Evolutionary conservation across 2,888 invertebrate species (phyloP).

Genomic region (Petrophora chlorosata): DNA sequence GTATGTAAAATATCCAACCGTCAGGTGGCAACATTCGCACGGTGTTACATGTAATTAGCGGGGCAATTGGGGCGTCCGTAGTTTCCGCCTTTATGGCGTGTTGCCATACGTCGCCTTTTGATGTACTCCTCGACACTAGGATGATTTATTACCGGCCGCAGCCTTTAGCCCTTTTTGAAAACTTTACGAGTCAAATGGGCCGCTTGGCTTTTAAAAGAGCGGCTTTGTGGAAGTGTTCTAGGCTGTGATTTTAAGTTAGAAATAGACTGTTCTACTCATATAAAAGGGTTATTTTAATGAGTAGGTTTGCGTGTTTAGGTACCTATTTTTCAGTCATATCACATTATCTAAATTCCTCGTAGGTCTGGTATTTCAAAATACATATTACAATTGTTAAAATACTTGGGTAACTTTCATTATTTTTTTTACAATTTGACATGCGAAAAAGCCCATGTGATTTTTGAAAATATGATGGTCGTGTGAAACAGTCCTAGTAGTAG

Average conservation of each 20-base stretch:
- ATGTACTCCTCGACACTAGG: slow-evolving; percentile 50
- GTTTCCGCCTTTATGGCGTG: slow-evolving; percentile 45
- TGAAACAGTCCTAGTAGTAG: too few relatives aligned
- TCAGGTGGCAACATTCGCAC: slow-evolving; percentile 37
- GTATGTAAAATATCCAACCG: slow-evolving; percentile 11
- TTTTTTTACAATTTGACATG: too few relatives aligned
- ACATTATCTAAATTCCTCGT: not conserved
- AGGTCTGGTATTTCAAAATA: not conserved
- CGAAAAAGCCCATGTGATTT: too few relatives aligned
- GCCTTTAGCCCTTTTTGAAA: slow-evolving; percentile 22
- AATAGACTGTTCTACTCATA: not conserved
- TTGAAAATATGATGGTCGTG: too few relatives aligned
- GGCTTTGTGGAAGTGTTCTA: not conserved
- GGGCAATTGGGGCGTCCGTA: slow-evolving; percentile 50
- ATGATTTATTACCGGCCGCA: slow-evolving; percentile 52
- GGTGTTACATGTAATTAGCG: slow-evolving; percentile 54
- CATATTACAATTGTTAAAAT: too few relatives aligned
- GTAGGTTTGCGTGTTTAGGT: not conserved
- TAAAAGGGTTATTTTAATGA: too few relatives aligned
- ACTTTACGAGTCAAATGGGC: slow-evolving; percentile 4
- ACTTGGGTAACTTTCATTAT: too few relatives aligned
- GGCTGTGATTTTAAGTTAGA: not conserved
- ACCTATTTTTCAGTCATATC: not conserved
- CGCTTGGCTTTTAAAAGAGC: not conserved
- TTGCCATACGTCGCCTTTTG: slow-evolving; percentile 57